Conservation (phyloP, 1,140 invertebrate species). For the Meloidogyne floridensis region DNA sequence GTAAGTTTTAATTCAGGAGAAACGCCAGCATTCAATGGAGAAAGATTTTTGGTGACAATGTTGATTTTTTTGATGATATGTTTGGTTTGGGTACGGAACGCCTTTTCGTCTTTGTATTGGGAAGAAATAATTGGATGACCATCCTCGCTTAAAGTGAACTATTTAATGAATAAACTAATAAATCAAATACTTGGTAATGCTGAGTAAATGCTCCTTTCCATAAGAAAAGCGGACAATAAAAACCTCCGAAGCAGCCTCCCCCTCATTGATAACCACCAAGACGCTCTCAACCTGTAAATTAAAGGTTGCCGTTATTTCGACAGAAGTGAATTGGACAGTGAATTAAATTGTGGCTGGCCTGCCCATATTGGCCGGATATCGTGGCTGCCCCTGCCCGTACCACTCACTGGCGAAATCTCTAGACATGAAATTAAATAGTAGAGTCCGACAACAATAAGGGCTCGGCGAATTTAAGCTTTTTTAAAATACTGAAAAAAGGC, state of each 20-base stretch:
- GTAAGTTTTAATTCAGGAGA: conserved; percentile 31
- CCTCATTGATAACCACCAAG: conserved; percentile 36
- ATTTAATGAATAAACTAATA: background rate
- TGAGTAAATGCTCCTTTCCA: conserved; percentile 5
- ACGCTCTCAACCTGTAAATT: conserved; percentile 16
- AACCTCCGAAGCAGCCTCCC: conserved; percentile 32
- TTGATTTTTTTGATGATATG: conserved; percentile 32
- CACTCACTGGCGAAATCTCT: no score
- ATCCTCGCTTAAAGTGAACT: conserved; percentile 27
- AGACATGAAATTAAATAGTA: no score
- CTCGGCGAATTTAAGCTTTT: no score
- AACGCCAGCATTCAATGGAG: background rate
- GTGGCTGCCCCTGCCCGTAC: no score
- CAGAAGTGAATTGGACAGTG: no score
- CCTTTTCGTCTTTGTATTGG: conserved; percentile 27
- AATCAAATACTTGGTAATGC: conserved; percentile 24
- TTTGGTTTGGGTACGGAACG: conserved; percentile 31
- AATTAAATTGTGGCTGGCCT: no score
- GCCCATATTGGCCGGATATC: no score
- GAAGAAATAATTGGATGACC: conserved; percentile 30
- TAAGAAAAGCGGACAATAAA: conserved; percentile 30
- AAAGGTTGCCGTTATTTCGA: background rate
- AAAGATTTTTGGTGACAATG: conserved; percentile 7
- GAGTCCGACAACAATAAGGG: no score
- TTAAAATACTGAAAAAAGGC: no score